Conservation (phyloP, 2,113 vertebrate species). For the Pyxicephalus adspersus region DNA sequence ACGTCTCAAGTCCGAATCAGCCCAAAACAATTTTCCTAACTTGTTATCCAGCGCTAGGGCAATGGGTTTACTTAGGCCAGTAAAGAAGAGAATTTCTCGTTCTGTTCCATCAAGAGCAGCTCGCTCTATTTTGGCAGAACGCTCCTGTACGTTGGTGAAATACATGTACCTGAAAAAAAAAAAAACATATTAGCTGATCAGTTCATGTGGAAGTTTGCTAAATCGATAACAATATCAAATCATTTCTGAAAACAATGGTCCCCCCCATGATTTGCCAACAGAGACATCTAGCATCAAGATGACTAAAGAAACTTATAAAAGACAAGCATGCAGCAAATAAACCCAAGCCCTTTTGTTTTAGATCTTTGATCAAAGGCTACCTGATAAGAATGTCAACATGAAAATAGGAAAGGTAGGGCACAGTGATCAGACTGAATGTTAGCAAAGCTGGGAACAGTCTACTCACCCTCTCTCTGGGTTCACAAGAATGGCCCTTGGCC, state of each 20-base stretch:
- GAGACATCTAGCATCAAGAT: too few relatives aligned
- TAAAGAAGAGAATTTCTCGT: slow-evolving; percentile 93
- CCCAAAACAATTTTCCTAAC: slow-evolving; percentile 93
- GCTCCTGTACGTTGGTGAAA: slow-evolving; percentile 96
- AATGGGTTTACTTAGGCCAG: slow-evolving; percentile 86
- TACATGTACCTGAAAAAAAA: slow-evolving; percentile 90
- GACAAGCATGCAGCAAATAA: too few relatives aligned
- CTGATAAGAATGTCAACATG: too few relatives aligned
- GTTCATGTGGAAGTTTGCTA: neutral
- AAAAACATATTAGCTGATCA: neutral
- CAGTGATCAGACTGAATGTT: too few relatives aligned
- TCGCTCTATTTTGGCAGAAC: slow-evolving; percentile 92
- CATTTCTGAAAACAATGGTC: too few relatives aligned
- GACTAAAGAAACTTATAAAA: too few relatives aligned
- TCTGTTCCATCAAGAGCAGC: slow-evolving; percentile 95
- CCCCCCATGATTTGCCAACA: too few relatives aligned
- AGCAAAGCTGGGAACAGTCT: too few relatives aligned
- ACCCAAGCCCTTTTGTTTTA: too few relatives aligned
- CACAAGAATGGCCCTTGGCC: slow-evolving; percentile 91
- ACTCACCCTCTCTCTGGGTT: slow-evolving; percentile 95
- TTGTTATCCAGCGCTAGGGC: slow-evolving; percentile 92
- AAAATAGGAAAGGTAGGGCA: too few relatives aligned
- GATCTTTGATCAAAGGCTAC: too few relatives aligned
- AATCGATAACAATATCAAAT: too few relatives aligned
- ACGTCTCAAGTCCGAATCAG: slow-evolving; percentile 91